Conservation (phyloP, 2,113 vertebrate species). For the Oryctolagus cuniculus region DNA sequence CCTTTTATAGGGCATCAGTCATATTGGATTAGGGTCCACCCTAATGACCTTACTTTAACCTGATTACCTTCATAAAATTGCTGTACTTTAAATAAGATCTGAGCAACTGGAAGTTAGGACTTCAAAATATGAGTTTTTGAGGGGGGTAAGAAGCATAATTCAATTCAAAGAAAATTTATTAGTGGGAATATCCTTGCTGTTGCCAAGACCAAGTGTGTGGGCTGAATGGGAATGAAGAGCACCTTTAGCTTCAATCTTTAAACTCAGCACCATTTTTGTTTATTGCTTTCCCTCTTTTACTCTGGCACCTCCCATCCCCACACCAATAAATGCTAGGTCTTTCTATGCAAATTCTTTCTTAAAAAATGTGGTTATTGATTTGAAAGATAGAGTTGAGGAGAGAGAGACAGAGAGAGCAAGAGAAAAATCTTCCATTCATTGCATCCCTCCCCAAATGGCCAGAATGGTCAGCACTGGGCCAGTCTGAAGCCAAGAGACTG, state of each 20-base stretch:
- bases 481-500: too few species aligned
- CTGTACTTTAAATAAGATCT: background rate
- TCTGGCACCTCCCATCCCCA: background rate
- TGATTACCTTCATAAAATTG: background rate
- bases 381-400: too few species aligned
- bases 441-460: too few species aligned
- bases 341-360: background rate
- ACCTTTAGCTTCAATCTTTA: background rate
- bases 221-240: conserved; percentile 14
- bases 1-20: background rate
- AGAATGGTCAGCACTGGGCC: too few species aligned
- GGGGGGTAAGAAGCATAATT: background rate
- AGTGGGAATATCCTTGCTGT: background rate
- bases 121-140: background rate
- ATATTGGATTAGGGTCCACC: background rate
- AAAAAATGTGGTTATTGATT: too few species aligned
- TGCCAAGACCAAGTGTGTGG: background rate
- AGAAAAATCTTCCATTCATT: too few species aligned
- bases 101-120: background rate
- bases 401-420: too few species aligned
- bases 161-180: background rate
- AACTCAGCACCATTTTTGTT: background rate
- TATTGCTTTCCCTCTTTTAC: background rate
- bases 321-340: background rate
- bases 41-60: conserved; percentile 5